Base-by-base conservation (phyloP, 2,113 vertebrate species). In the Poicephalus meyeri region DNA sequence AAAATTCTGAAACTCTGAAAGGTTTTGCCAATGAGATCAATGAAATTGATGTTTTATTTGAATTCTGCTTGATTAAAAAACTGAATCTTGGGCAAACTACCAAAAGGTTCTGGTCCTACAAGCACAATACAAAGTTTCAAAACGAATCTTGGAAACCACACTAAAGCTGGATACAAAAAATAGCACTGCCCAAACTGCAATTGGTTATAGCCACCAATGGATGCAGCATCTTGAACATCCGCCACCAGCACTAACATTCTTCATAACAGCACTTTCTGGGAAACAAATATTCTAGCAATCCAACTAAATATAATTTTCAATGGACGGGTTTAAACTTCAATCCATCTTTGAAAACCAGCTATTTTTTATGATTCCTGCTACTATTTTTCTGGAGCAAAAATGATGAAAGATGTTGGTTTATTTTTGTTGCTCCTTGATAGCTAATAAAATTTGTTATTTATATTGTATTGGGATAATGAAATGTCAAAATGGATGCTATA, bases 371-470 rank as follows among this genome's bases (percentile, higher is more conserved):
- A 72, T 65, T 64, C 15, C 10, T 63, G 13, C 16, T 80, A 11
- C 73, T 74, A 61, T 78, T 81, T 65, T 91, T 78, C 61, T 61
- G 31, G 13, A 92, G 52, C n/a, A 74, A 86, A 94, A 93, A 56
- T 33, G 19, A 93, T 58, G 52, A 68, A 93, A 81, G 31, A 68
- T 65, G 44, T 64, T 86, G 53, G 56, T 46, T 87, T 94, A 13
- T 68, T 94, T 95, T 79, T 76, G 65, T 56, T 95, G 56, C 44
- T 68, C 16, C 69, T 79, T 91, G 80, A 95, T 52, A 95, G 73
- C 41, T 89, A 84, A 92, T 89, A 65, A 85, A 80, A 65, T 90
- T 89, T 78, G 46, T 60, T 92, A 89, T 89, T 94, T 96, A 92
- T 87, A 84, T 82, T 87, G 73, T 66, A 87, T 69, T 44, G 21